These are phyloP conservation scores for Lucinisca nassula DNA, from an alignment of 2,888 invertebrate genomes.

Conservation along the genomic window DNA sequence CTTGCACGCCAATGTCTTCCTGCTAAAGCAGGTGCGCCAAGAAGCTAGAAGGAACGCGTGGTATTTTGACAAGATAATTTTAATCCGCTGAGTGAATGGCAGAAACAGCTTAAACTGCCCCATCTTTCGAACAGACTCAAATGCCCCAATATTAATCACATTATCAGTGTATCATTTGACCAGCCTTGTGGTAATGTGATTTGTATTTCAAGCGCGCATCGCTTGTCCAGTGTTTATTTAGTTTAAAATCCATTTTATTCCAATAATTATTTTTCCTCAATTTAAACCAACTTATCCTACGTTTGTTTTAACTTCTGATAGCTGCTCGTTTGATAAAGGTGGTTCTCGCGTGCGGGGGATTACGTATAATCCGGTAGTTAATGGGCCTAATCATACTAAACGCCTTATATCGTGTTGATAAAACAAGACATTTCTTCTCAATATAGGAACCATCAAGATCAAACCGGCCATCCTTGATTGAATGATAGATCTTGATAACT, in stretches of 20 bases:
- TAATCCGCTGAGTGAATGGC: too few relatives aligned
- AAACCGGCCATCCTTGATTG: not conserved
- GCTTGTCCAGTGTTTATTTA: not conserved
- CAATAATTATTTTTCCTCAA: not conserved
- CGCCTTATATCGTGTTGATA: conserved; percentile 4
- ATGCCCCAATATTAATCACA: too few relatives aligned
- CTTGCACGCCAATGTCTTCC: too few relatives aligned
- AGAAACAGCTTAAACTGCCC: too few relatives aligned
- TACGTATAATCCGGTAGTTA: not conserved
- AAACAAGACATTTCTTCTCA: not conserved
- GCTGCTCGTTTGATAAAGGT: not conserved
- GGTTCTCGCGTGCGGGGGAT: not conserved
- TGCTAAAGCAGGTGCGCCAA: too few relatives aligned
- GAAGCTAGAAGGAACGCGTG: too few relatives aligned
- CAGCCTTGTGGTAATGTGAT: too few relatives aligned
- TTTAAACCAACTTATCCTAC: not conserved
- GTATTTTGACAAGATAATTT: too few relatives aligned
- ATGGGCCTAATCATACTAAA: conserved; percentile 15
- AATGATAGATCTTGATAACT: not conserved
- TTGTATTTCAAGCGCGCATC: too few relatives aligned
- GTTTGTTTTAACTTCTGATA: not conserved
- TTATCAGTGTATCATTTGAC: too few relatives aligned
- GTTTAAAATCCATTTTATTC: not conserved
- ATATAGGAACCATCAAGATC: not conserved
- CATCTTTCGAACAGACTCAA: too few relatives aligned